Evolutionary conservation across 2,797 vertebrate species (phyloP).

Genomic region (Bradypus variegatus): DNA sequence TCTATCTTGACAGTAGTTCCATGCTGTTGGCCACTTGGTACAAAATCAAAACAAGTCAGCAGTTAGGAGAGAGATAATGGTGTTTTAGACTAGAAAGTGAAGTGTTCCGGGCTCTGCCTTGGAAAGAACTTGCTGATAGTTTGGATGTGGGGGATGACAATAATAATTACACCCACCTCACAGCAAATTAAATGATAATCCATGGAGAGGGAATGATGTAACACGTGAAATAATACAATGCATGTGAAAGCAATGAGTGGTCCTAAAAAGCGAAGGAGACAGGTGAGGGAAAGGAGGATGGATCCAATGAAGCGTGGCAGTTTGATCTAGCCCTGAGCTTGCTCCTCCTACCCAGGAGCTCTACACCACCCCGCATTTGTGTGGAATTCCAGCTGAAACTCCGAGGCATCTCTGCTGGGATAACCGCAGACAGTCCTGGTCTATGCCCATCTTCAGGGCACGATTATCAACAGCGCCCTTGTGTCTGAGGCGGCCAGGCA

Average conservation of each 20-base stretch:
- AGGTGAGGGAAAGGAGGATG: not conserved
- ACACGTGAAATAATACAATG: not conserved
- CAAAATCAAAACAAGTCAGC: not conserved
- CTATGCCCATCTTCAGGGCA: not conserved
- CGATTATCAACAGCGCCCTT: not conserved
- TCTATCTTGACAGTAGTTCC: not conserved
- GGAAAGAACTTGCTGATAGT: not conserved
- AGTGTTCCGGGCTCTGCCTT: not conserved
- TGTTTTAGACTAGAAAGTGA: not conserved
- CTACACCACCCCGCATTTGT: not conserved
- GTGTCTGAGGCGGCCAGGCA: not conserved
- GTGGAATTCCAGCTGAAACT: not conserved
- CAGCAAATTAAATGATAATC: not conserved
- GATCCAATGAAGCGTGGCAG: not conserved
- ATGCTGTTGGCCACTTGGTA: not conserved
- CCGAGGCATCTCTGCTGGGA: not conserved
- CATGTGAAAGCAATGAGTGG: not conserved
- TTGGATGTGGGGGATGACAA: not conserved
- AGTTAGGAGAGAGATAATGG: not conserved
- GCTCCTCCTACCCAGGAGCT: not conserved
- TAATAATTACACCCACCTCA: not conserved
- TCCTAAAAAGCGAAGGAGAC: not conserved
- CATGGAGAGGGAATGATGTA: not conserved
- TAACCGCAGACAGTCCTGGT: not conserved
- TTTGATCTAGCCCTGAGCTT: not conserved